Conservation (phyloP, 2,888 invertebrate genomes). For the Hirudinaria manillensis region DNA sequence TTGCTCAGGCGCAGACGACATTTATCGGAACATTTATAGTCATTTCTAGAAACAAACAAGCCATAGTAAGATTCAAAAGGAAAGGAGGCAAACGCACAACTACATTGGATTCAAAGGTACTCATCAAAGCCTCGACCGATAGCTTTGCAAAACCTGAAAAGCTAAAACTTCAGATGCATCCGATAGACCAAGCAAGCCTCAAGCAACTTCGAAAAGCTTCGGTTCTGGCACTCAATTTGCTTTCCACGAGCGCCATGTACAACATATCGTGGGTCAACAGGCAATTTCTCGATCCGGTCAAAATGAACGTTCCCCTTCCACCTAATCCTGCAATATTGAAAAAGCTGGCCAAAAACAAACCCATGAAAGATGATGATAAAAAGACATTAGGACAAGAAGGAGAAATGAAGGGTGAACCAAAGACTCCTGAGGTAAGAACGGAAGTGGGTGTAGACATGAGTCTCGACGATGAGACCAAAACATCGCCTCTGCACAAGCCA, state of each 20-base stretch:
- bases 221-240: slow-evolving; percentile 22
- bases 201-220: slow-evolving; percentile 20
- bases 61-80: slow-evolving; percentile 26
- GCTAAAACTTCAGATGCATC: slow-evolving; percentile 28
- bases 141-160: slow-evolving; percentile 29
- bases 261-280: slow-evolving; percentile 32
- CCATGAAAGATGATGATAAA: slow-evolving; percentile 1
- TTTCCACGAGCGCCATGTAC: slow-evolving; percentile 25
- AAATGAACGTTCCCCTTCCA: slow-evolving; percentile 30
- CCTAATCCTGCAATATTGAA: slow-evolving; percentile 31
- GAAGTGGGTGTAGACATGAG: not conserved
- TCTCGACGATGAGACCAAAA: slow-evolving; percentile 19
- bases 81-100: slow-evolving; percentile 27
- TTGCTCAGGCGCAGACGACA: slow-evolving; percentile 26
- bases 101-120: slow-evolving; percentile 29
- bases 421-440: not conserved
- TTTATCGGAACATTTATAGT: slow-evolving; percentile 30
- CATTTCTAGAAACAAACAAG: slow-evolving; percentile 31
- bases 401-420: not conserved
- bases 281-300: slow-evolving; percentile 23
- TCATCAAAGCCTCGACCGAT: slow-evolving; percentile 26
- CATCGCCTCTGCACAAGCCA: slow-evolving; percentile 15
- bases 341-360: slow-evolving; percentile 25
- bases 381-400: not conserved
- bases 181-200: slow-evolving; percentile 23